Evolutionary conservation across 2,113 vertebrate species (phyloP), one percentile per base, ranked within the genome.

Genomic region (Himantopus leucocephalus): DNA sequence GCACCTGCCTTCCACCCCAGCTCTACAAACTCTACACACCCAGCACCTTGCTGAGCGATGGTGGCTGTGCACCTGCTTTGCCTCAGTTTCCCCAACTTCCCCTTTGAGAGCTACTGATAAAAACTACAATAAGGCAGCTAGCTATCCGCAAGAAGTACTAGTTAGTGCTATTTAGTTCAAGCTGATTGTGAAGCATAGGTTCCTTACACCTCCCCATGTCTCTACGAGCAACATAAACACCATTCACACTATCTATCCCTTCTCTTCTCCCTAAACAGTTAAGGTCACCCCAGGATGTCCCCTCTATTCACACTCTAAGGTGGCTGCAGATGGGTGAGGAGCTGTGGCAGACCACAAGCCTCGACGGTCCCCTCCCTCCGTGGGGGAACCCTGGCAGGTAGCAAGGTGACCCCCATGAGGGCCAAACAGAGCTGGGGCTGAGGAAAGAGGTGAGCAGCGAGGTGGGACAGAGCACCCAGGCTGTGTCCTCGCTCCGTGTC

Each of bases 351-450:
- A 15, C 20, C 4, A 1, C 18, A 5, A 50, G 7, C 70, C 66
- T 30, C 1, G 3, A 37, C 2, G 0, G 5, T 12, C 8, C 41
- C 15, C 35, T 39, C 43, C 12, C 4, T 45, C 30, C 7, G 0
- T 0, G 18, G 20, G 2, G 26, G 15, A n/a, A 5, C 34, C 52
- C 71, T 1, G 71, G 30, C 74, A 18, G 32, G 41, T 18, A 63
- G 43, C 52, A 17, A 32, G 8, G 80, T 6, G 83, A 53, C 50
- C 9, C 50, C 9, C 3, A 0, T 0, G 5, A 34, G 43, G 67
- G 45, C 9, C 21, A 59, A 9, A 14, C 0, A 0, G 47, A 2
- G 56, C 45, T 1, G 88, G 14, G 20, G 48, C 62, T 9, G 26
- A 8, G 53, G 5, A 2, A 4, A 10, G 70, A 75, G 29, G 6